phyloP scores from a whole-genome alignment of 2,797 vertebrate genomes.

The Leuciscus waleckii region DNA sequence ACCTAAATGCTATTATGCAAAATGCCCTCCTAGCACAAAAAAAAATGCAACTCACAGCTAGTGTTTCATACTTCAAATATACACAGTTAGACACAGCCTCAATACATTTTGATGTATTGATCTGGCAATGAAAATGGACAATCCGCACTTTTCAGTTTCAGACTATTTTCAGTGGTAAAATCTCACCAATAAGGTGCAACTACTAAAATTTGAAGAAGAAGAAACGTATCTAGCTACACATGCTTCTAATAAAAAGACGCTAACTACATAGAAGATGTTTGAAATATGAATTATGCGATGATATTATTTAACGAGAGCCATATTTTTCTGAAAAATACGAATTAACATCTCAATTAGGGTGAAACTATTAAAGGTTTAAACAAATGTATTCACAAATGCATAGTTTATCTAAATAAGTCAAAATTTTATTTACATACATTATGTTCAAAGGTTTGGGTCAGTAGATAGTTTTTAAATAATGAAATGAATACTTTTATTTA shows the following conservation, averaged over 20 bases:
- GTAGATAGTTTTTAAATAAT: neutral
- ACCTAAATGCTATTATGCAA: constrained; percentile 49
- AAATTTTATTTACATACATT: neutral
- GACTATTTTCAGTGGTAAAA: neutral
- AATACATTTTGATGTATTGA: neutral
- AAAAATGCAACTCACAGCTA: constrained; percentile 21
- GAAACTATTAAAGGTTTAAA: neutral
- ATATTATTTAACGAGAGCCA: neutral
- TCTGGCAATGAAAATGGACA: neutral
- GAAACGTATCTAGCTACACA: neutral
- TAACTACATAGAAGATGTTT: neutral
- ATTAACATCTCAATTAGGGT: neutral
- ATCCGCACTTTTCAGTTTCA: neutral
- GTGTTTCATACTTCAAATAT: neutral
- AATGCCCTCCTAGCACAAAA: constrained; percentile 24
- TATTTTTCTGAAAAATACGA: neutral
- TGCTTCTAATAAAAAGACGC: neutral
- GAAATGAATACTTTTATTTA: neutral
- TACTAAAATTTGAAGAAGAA: neutral
- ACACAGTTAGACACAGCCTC: neutral
- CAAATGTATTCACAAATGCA: neutral
- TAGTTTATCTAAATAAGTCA: neutral
- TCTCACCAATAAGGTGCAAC: neutral
- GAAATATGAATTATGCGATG: neutral
- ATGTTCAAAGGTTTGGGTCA: neutral